These are phyloP conservation scores for Drosophila auraria DNA, from an alignment of 1,140 invertebrate species.

Conservation along the genomic window DNA sequence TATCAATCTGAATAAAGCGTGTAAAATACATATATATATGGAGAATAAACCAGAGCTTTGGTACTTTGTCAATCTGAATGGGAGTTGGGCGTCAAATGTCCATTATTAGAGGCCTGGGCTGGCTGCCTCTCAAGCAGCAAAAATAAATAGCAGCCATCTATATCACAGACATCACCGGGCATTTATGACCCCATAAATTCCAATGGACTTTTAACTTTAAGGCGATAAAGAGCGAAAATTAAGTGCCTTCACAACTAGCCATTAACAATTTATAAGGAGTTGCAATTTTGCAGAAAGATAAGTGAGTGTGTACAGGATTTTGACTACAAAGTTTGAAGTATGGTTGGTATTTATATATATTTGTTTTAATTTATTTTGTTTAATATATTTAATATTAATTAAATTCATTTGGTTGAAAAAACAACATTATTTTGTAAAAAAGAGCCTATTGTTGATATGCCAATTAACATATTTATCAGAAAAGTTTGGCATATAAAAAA, in stretches of 20 bases:
- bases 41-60: constrained; percentile 5
- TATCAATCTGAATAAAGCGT: constrained; percentile 62
- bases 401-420: background rate
- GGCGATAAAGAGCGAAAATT: constrained; percentile 14
- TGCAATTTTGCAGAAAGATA: background rate
- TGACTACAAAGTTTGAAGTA: background rate
- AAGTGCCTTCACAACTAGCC: constrained; percentile 5
- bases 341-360: background rate
- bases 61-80: background rate
- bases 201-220: constrained; percentile 14
- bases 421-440: no score
- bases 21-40: constrained; percentile 55
- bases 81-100: background rate
- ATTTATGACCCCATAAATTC: constrained; percentile 18
- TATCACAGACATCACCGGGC: constrained; percentile 4
- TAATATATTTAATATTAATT: background rate
- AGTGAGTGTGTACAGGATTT: background rate
- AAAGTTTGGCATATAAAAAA: no score
- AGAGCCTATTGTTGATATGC: no score
- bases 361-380: background rate
- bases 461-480: no score
- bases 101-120: background rate
- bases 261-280: background rate
- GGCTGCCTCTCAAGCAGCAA: background rate
- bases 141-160: constrained; percentile 10